Conservation (phyloP, 2,888 invertebrate genomes). For the Conistra vaccinii region DNA sequence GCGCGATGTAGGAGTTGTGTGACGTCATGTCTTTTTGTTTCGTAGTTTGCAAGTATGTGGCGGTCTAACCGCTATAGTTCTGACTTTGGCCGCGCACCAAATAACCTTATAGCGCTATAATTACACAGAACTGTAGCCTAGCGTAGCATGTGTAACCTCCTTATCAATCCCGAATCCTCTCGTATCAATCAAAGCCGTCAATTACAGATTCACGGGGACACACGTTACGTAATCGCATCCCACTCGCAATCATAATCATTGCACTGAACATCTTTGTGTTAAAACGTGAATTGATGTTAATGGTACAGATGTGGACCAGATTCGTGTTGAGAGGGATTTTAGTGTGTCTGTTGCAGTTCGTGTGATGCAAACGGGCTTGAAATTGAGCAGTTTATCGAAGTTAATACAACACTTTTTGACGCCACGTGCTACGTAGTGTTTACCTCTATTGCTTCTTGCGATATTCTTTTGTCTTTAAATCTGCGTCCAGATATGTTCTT, state of each 20-base stretch:
- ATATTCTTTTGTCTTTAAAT: constrained; percentile 16
- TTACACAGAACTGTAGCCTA: too few relatives aligned
- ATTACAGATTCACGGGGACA: constrained; percentile 3
- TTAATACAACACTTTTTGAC: neutral
- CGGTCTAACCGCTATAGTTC: too few relatives aligned
- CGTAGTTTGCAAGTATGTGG: too few relatives aligned
- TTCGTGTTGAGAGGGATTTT: constrained; percentile 23
- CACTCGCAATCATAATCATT: constrained; percentile 27
- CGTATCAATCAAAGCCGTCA: constrained; percentile 12
- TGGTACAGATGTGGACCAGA: constrained; percentile 43
- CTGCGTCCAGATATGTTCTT: too few relatives aligned
- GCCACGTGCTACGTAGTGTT: neutral
- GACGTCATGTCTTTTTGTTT: too few relatives aligned
- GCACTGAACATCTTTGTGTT: constrained; percentile 30
- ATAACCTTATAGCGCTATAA: too few relatives aligned
- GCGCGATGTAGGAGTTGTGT: too few relatives aligned
- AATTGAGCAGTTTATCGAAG: neutral
- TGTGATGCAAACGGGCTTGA: constrained; percentile 21
- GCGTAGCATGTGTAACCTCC: neutral
- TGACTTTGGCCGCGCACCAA: too few relatives aligned
- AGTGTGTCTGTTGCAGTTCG: constrained; percentile 21
- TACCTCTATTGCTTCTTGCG: too few relatives aligned
- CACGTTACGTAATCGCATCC: constrained; percentile 12
- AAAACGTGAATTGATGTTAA: constrained; percentile 42
- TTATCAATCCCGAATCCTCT: neutral